Base-by-base conservation (phyloP, 2,113 vertebrate genomes). In the Corythornis madagascariensis region DNA sequence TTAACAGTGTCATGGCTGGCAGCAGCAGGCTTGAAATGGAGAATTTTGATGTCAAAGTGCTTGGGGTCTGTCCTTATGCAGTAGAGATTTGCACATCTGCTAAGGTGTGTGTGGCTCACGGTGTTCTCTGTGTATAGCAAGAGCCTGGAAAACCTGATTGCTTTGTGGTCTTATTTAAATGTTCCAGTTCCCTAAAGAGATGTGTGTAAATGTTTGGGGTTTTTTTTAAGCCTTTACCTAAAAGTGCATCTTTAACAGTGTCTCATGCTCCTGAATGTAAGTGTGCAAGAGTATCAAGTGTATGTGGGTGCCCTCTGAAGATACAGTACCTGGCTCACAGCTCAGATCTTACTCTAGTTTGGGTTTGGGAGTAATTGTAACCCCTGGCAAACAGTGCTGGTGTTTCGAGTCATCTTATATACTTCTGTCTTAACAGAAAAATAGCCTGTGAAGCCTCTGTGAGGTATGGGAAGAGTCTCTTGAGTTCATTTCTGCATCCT, bases 151-250 rank as follows among this genome's bases (percentile, higher is more conserved):
- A 90, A 91, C 45, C 63, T 86, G 83, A 69, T 88, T 84, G 73
- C 77, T 86, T 56, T 84, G 70, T 86, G 81, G 81, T 76, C 93
- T 92, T 48, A 65, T 81, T 64, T 82, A 86, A 89, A 66, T 90
- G 81, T 42, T 82, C 10, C 19, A 66, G 1, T 78, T 88, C 48
- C 86, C 24, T 61, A 55, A 89, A 63, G 76, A 85, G 61, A 43
- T 92, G 64, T 55, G 52, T 38, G 38, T 38, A 38, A 38, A 38
- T 38, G 35, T 35, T 35, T 35, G 38, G 38, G 38, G 4, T 47
- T 50, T 43, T 43, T 72, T 72, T 55, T 33, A 48, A 78, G n/a
- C 17, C 38, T 53, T 86, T 87, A 59, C 52, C 85, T 86, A 38
- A 66, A 94, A 83, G 33, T 76, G 26, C 71, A 74, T 84, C 45